phyloP scores from a whole-genome alignment of 2,888 invertebrate genomes.

The Sialis fuliginosa region DNA sequence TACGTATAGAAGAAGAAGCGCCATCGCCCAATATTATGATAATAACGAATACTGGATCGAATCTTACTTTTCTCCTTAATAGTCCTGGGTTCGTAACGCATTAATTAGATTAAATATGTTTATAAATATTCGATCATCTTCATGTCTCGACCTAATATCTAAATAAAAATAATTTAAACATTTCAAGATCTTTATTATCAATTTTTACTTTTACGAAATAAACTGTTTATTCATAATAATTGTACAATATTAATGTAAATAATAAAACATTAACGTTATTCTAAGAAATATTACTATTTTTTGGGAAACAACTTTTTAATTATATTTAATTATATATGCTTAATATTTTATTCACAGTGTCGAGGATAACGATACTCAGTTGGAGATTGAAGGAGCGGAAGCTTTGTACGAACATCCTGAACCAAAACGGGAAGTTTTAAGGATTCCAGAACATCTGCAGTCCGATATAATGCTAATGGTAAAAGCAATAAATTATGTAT shows the following conservation, averaged over 20 bases:
- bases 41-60: not conserved
- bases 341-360: constrained; percentile 12
- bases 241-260: not conserved
- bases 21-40: not conserved
- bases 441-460: constrained; percentile 41
- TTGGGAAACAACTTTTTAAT: too few species aligned
- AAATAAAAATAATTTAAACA: too few species aligned
- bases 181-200: too few species aligned
- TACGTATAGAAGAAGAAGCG: constrained; percentile 33
- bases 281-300: not conserved
- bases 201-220: too few species aligned
- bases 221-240: too few species aligned
- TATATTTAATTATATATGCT: not conserved
- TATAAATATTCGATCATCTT: too few species aligned
- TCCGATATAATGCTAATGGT: constrained; percentile 41
- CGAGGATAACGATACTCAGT: constrained; percentile 24
- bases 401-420: constrained; percentile 31
- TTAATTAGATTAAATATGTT: not conserved
- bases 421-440: constrained; percentile 33
- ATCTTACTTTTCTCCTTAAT: not conserved
- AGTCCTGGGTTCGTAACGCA: not conserved
- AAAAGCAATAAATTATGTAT: constrained; percentile 9
- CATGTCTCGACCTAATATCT: too few species aligned
- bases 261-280: not conserved
- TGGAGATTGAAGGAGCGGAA: constrained; percentile 26